A percentile compares a stretch with the other conserved stretches of the same genome.
Conservation (phyloP, 2,113 vertebrate genomes). For the Neolamprologus cancellatus region DNA sequence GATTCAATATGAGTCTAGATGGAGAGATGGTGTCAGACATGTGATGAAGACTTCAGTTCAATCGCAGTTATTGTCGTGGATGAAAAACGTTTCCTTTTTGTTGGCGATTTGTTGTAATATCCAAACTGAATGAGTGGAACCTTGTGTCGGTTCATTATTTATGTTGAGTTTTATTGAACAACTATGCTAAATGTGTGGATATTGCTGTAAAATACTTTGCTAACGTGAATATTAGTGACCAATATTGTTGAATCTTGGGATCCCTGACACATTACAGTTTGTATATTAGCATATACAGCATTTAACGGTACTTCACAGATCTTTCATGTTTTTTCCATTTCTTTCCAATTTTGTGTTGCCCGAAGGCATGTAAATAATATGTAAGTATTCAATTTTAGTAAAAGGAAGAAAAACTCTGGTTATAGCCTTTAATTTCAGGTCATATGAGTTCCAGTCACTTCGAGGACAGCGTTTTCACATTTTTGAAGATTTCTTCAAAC, state of each 20-base stretch:
- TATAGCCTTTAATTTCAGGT: constrained; percentile 37
- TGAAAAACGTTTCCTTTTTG: constrained; percentile 13
- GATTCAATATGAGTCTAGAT: constrained; percentile 75
- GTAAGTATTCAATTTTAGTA: constrained; percentile 63
- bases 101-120: constrained; percentile 18
- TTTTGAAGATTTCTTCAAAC: constrained; percentile 40
- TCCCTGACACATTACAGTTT: constrained; percentile 68
- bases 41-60: constrained; percentile 18
- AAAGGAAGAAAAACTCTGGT: constrained; percentile 8
- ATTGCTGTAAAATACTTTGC: constrained; percentile 79
- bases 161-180: constrained; percentile 52
- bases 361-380: constrained; percentile 68
- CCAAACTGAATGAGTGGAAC: constrained; percentile 48
- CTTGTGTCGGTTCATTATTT: constrained; percentile 41
- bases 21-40: constrained; percentile 38
- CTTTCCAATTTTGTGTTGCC: constrained; percentile 21
- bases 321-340: constrained; percentile 13
- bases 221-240: constrained; percentile 75
- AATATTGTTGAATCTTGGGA: constrained; percentile 71
- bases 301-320: constrained; percentile 60
- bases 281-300: constrained; percentile 71
- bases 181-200: constrained; percentile 71
- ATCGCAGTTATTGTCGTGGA: not conserved
- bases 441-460: constrained; percentile 16
- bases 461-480: constrained; percentile 28